Evolutionary conservation across 2,888 invertebrate species (phyloP), one percentile per base, ranked within the genome.

Genomic region (Ceriagrion tenellum): DNA sequence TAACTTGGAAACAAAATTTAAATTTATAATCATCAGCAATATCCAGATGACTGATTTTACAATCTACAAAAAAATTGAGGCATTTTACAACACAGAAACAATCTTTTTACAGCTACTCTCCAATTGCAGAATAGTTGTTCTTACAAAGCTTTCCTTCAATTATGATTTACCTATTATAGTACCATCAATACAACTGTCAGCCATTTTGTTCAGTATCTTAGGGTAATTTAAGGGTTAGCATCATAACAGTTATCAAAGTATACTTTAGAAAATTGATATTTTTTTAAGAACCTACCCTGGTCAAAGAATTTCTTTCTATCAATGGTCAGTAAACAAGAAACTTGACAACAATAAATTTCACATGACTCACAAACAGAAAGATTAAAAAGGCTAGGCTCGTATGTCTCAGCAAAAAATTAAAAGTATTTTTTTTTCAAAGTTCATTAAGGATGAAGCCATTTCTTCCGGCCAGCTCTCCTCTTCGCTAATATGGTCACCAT

Each of bases 241-340:
- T 95, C 95, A 95, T 95, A 95, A 95, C 95, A 95, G 95, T 95
- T 88, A 91, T 88, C 90, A 93, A 93, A 93, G 95, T 93, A 95
- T 90, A 93, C 93, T 40, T 93, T 93, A 93, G 69, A 93, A 93
- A 93, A 93, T 47, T 40, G 93, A 93, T 93, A 91, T 93, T 93
- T n/a, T 93, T 69, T 93, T 93, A 93, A 93, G 93, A 47, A 93
- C 69, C 93, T 93, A 93, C 93, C 93, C 93, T 74, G 93, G 93
- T 69, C 93, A 93, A 93, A 93, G 93, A 93, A 93, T 69, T 93
- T 74, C 93, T 59, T 63, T 93, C 93, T 69, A 93, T 47, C n/a
- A 74, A 47, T 93, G 93, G 59, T 63, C 91, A 63, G 26, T 91
- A 63, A 59, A 91, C 47, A 69, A 93, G 69, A 93, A 93, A 93